Conservation (phyloP, 2,888 invertebrate genomes). For the Adelognathus sp. region DNA sequence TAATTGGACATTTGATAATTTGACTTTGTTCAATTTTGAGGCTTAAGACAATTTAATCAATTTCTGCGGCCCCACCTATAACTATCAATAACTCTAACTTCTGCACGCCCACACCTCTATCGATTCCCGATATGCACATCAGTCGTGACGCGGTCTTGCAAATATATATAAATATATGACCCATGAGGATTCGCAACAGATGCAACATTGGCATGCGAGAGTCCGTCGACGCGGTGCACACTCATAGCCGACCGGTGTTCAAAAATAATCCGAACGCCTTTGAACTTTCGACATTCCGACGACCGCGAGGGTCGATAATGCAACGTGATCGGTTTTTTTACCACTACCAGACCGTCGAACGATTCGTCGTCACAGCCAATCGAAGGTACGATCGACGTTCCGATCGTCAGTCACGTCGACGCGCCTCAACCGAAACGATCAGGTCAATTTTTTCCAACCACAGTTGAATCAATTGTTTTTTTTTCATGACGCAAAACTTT, state of each 20-base stretch:
- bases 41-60: too few relatives aligned
- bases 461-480: background rate
- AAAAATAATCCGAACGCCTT: constrained; percentile 57
- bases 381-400: background rate
- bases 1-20: too few relatives aligned
- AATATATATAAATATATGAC: background rate
- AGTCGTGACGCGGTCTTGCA: background rate
- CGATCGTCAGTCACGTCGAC: constrained; percentile 10
- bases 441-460: background rate
- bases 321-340: constrained; percentile 35
- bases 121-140: background rate
- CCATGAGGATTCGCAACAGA: background rate
- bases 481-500: background rate
- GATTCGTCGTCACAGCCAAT: constrained; percentile 28
- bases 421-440: constrained; percentile 6
- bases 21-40: too few relatives aligned
- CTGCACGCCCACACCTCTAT: too few relatives aligned
- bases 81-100: too few relatives aligned
- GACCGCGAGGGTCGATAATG: constrained; percentile 51
- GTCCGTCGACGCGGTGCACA: background rate
- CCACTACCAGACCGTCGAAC: constrained; percentile 14
- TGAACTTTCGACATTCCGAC: constrained; percentile 53
- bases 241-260: constrained; percentile 17
- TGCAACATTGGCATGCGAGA: constrained; percentile 22
- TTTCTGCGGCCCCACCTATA: too few relatives aligned